phyloP scores from a whole-genome alignment of 64 coral and sea anemone genomes.

The Montipora capricornis region DNA sequence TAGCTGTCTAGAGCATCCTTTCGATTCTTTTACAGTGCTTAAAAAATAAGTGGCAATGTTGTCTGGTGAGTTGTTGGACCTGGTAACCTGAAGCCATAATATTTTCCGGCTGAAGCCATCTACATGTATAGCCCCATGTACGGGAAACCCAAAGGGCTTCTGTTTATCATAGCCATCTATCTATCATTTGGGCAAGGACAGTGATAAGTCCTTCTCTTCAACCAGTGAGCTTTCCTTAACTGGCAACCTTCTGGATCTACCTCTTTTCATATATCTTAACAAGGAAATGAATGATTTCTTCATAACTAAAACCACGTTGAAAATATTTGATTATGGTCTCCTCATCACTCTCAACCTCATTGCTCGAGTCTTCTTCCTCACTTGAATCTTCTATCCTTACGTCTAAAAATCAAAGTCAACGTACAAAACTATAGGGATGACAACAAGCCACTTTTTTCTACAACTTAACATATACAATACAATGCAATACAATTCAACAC shows the following conservation, averaged over 20 bases:
- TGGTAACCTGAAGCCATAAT: constrained; percentile 44
- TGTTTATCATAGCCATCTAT: constrained; percentile 56
- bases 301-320: constrained; percentile 69
- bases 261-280: constrained; percentile 58
- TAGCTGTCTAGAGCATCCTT: constrained; percentile 18
- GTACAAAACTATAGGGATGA: constrained; percentile 29
- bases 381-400: constrained; percentile 30
- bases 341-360: constrained; percentile 58
- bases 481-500: constrained; percentile 19
- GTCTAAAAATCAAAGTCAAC: constrained; percentile 13
- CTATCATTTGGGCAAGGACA: constrained; percentile 36
- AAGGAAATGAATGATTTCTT: constrained; percentile 63
- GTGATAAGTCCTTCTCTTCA: constrained; percentile 44
- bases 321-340: constrained; percentile 69
- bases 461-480: constrained; percentile 9
- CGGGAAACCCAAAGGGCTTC: constrained; percentile 56
- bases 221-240: constrained; percentile 23
- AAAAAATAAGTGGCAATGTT: constrained; percentile 43
- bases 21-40: not conserved
- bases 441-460: not conserved
- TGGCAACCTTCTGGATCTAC: constrained; percentile 48
- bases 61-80: constrained; percentile 54
- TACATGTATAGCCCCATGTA: constrained; percentile 36
- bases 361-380: constrained; percentile 35
- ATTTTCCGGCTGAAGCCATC: constrained; percentile 52